Conservation (phyloP, 2,888 invertebrate genomes). For the Limnephilus rhombicus region DNA sequence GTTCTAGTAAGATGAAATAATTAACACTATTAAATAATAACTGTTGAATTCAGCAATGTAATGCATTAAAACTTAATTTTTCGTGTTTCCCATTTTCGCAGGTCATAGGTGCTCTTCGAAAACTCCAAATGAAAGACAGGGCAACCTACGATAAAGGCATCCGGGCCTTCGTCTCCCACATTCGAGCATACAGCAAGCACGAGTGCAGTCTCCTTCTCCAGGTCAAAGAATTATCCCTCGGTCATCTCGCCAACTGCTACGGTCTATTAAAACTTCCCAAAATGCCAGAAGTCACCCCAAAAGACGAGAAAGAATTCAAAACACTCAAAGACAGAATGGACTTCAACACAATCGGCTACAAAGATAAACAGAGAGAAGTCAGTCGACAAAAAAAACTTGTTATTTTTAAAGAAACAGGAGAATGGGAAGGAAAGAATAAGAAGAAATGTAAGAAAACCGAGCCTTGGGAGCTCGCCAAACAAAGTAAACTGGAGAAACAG, state of each 20-base stretch:
- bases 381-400: slow-evolving; percentile 84
- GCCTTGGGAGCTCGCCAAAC: slow-evolving; percentile 81
- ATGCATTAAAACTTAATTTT: neutral
- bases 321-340: slow-evolving; percentile 81
- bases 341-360: slow-evolving; percentile 86
- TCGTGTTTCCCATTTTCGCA: slow-evolving; percentile 67
- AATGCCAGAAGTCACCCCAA: slow-evolving; percentile 95
- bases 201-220: slow-evolving; percentile 94
- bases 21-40: neutral
- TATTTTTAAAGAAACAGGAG: slow-evolving; percentile 84
- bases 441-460: slow-evolving; percentile 79
- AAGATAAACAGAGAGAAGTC: slow-evolving; percentile 87
- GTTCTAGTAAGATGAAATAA: too few relatives aligned
- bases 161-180: slow-evolving; percentile 96
- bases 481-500: slow-evolving; percentile 84
- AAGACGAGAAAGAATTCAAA: slow-evolving; percentile 75
- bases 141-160: slow-evolving; percentile 91
- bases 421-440: slow-evolving; percentile 83
- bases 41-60: too few relatives aligned
- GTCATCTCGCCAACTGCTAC: slow-evolving; percentile 90
- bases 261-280: slow-evolving; percentile 93
- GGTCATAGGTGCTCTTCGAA: slow-evolving; percentile 79
- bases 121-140: slow-evolving; percentile 84
- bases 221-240: slow-evolving; percentile 92
- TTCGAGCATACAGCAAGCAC: slow-evolving; percentile 96